phyloP scores from a whole-genome alignment of 1,140 invertebrate species.

The Pogonomyrmex californicus region DNA sequence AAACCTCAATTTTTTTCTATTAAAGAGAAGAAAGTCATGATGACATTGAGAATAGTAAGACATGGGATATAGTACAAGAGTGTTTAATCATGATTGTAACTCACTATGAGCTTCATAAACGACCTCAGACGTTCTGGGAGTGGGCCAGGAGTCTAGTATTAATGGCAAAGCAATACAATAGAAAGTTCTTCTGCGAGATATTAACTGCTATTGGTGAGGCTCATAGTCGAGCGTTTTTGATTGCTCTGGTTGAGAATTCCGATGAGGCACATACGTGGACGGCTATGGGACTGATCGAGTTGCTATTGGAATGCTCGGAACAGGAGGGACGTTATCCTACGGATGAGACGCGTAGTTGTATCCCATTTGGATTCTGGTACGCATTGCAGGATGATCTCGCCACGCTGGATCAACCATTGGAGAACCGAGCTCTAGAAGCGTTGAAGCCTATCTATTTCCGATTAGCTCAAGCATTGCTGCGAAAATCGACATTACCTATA shows the following conservation, averaged over 20 bases:
- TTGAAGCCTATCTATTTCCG: constrained; percentile 90
- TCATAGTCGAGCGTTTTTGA: constrained; percentile 79
- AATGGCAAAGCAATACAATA: constrained; percentile 77
- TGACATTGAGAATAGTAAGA: constrained; percentile 73
- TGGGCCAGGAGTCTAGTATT: constrained; percentile 80
- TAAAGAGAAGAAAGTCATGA: constrained; percentile 59
- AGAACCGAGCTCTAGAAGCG: constrained; percentile 85
- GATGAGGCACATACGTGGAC: constrained; percentile 83
- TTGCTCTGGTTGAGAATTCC: constrained; percentile 82
- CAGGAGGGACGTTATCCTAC: constrained; percentile 73
- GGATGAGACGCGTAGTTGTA: constrained; percentile 90
- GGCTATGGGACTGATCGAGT: constrained; percentile 87
- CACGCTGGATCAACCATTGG: constrained; percentile 86
- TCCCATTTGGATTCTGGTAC: constrained; percentile 97
- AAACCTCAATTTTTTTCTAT: constrained; percentile 34
- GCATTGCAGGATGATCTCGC: constrained; percentile 92
- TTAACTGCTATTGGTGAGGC: constrained; percentile 83
- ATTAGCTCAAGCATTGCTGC: constrained; percentile 89
- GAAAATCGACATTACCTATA: constrained; percentile 89
- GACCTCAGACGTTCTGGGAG: constrained; percentile 81
- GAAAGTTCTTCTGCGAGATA: constrained; percentile 80
- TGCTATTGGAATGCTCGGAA: constrained; percentile 91
- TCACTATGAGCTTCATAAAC: constrained; percentile 74
- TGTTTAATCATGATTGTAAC: constrained; percentile 80
- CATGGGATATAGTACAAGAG: constrained; percentile 82